A percentile compares a stretch with the other conserved stretches of the same genome.
Evolutionary conservation across 2,797 vertebrate genomes (phyloP).

Genomic region (Danionella dracula): DNA sequence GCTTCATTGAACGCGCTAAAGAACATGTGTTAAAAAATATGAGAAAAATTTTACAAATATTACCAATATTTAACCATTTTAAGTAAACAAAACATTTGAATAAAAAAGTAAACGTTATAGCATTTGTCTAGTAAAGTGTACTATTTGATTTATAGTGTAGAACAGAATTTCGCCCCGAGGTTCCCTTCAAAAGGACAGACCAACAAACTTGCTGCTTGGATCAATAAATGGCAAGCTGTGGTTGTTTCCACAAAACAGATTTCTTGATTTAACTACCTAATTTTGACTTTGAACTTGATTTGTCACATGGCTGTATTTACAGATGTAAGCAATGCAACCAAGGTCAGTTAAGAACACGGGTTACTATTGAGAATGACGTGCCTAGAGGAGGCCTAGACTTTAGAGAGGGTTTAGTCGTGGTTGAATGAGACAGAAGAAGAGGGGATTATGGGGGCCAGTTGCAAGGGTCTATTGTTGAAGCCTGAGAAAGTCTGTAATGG

Average conservation of each 20-base stretch:
- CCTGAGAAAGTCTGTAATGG: slow-evolving; percentile 68
- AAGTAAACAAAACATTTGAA: no score
- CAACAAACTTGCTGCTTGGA: slow-evolving; percentile 1
- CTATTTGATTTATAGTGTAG: no score
- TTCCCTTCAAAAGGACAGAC: not conserved
- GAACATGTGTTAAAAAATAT: no score
- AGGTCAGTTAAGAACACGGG: slow-evolving; percentile 23
- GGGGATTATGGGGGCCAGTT: slow-evolving; percentile 60
- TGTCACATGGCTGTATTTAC: slow-evolving; percentile 25
- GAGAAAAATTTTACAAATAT: no score
- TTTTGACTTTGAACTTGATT: slow-evolving; percentile 3
- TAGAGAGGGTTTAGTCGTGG: slow-evolving; percentile 38
- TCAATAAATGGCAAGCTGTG: slow-evolving; percentile 21
- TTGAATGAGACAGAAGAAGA: slow-evolving; percentile 28
- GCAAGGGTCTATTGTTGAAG: slow-evolving; percentile 61
- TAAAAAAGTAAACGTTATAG: no score
- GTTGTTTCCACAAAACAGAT: slow-evolving; percentile 17
- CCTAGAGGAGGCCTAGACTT: slow-evolving; percentile 48
- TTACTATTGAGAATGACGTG: slow-evolving; percentile 51
- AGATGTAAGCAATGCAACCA: slow-evolving; percentile 27
- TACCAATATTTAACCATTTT: no score
- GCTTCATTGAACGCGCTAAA: no score
- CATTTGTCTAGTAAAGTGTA: no score
- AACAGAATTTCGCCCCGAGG: not conserved
- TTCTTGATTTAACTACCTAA: not conserved